These are phyloP conservation scores for Patagioenas fasciata DNA, from an alignment of 2,113 vertebrate genomes.

Conservation along the genomic window DNA sequence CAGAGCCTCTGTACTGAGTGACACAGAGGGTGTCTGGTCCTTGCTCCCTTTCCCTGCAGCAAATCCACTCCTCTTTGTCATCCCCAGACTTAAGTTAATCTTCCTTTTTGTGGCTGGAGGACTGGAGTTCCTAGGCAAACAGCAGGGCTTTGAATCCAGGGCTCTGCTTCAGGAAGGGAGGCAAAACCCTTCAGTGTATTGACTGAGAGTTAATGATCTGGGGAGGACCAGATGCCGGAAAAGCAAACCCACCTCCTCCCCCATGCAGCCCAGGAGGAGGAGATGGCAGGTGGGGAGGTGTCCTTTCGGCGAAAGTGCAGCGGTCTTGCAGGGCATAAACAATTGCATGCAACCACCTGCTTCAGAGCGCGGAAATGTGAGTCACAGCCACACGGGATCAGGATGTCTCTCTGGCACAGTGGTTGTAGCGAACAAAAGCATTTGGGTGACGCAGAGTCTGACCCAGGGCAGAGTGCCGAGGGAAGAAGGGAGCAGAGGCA, in stretches of 20 bases:
- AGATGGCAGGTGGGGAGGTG: not conserved
- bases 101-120: not conserved
- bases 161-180: not conserved
- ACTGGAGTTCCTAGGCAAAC: not conserved
- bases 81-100: not conserved
- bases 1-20: no score
- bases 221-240: not conserved
- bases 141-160: not conserved
- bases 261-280: not conserved
- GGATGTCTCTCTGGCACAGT: not conserved
- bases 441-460: not conserved
- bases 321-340: not conserved
- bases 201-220: not conserved
- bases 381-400: not conserved
- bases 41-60: not conserved
- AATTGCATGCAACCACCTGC: not conserved
- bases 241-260: not conserved
- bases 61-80: not conserved
- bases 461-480: not conserved
- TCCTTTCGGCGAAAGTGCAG: not conserved
- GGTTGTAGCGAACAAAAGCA: not conserved
- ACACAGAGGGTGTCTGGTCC: no score
- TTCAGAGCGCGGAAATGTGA: rapidly evolving
- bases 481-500: not conserved
- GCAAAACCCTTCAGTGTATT: not conserved